These are phyloP conservation scores for Characodon lateralis DNA, from an alignment of 2,797 vertebrate species.

Conservation along the genomic window DNA sequence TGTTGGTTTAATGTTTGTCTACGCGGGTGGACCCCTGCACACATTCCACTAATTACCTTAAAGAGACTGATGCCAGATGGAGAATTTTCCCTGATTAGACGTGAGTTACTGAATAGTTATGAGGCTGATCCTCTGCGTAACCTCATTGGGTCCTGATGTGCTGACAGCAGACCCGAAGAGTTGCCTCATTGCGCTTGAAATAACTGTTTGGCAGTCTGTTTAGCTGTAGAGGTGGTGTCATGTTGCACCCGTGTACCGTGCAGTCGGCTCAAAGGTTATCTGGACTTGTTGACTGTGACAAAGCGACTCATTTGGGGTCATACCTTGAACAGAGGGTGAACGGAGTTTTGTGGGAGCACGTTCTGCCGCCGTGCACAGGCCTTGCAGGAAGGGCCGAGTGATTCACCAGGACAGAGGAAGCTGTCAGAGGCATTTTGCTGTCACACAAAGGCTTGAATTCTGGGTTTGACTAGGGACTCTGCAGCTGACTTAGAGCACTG, in stretches of 20 bases:
- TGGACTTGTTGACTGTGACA: conserved; percentile 61
- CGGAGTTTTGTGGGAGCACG: conserved; percentile 15
- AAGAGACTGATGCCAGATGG: conserved; percentile 53
- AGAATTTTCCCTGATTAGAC: conserved; percentile 32
- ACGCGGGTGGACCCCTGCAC: conserved; percentile 38
- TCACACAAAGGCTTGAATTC: conserved; percentile 36
- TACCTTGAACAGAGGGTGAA: conserved; percentile 11
- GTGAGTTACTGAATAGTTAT: conserved; percentile 41
- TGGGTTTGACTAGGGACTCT: conserved; percentile 17
- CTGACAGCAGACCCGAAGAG: conserved; percentile 29
- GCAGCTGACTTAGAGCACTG: conserved; percentile 26
- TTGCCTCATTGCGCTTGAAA: conserved; percentile 40
- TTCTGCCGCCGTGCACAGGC: conserved; percentile 13
- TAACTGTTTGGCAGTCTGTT: conserved; percentile 50
- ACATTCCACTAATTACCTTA: conserved; percentile 58
- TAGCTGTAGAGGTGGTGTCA: conserved; percentile 42
- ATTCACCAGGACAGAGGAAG: conserved; percentile 42
- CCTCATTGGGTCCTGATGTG: conserved; percentile 30
- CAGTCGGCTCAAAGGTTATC: conserved; percentile 70
- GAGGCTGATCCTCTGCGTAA: conserved; percentile 24
- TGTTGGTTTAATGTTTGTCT: conserved; percentile 26
- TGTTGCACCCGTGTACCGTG: conserved; percentile 61
- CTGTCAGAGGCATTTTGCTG: conserved; percentile 40
- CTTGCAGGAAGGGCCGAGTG: conserved; percentile 19
- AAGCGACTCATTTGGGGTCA: conserved; percentile 45